These are phyloP conservation scores for Lysandra coridon DNA, from an alignment of 2,888 invertebrate genomes.

Conservation along the genomic window DNA sequence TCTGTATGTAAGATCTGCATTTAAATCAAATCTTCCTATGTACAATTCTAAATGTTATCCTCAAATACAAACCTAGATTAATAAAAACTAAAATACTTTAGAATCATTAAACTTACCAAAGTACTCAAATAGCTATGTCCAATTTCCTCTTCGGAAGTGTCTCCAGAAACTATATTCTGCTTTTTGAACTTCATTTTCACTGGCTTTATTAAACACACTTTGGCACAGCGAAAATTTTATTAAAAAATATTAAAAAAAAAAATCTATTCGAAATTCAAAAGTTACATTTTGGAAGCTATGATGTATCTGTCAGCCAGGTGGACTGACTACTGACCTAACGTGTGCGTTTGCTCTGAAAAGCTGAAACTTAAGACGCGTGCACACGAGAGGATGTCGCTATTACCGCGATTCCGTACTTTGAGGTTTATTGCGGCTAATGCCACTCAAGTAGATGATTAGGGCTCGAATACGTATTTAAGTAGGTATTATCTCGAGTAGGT, in stretches of 20 bases:
- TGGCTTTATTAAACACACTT: background rate
- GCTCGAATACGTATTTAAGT: conserved; percentile 10
- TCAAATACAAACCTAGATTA: too few species aligned
- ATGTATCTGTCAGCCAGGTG: conserved; percentile 35
- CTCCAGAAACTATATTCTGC: conserved; percentile 64
- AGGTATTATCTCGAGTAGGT: background rate
- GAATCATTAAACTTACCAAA: conserved; percentile 60
- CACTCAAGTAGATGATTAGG: conserved; percentile 27
- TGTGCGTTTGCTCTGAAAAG: conserved; percentile 46
- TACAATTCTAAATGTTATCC: too few species aligned
- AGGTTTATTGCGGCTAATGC: conserved; percentile 25
- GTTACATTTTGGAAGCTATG: conserved; percentile 23
- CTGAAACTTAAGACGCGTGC: conserved; percentile 50
- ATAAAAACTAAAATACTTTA: too few species aligned
- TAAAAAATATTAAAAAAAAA: background rate
- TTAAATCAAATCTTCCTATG: too few species aligned
- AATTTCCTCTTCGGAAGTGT: conserved; percentile 74
- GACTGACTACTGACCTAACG: conserved; percentile 42
- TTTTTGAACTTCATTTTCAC: conserved; percentile 59
- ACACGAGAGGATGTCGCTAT: conserved; percentile 41
- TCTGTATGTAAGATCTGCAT: too few species aligned
- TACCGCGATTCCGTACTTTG: conserved; percentile 28
- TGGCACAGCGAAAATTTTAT: conserved; percentile 9
- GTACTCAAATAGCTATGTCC: conserved; percentile 74
- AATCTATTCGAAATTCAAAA: background rate